phyloP scores from a whole-genome alignment of 2,888 invertebrate genomes.

The Sinhomidia bicolor region DNA sequence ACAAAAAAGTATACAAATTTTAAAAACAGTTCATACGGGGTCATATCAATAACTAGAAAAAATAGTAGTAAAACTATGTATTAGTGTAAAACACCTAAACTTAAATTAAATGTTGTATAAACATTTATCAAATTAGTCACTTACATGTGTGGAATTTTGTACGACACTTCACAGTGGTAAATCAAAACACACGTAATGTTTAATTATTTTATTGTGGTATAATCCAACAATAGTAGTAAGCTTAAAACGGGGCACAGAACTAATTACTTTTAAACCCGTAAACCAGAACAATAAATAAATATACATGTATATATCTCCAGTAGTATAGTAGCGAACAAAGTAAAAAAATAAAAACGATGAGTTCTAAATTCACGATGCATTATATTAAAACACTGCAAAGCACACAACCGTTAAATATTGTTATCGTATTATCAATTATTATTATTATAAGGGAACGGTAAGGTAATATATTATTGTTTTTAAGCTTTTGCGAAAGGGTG shows the following conservation, averaged over 20 bases:
- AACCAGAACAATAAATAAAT: constrained; percentile 18
- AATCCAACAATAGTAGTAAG: background rate
- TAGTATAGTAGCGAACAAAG: constrained; percentile 29
- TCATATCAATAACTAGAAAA: background rate
- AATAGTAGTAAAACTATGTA: background rate
- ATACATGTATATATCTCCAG: too few species aligned
- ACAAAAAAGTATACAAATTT: background rate
- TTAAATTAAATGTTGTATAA: background rate
- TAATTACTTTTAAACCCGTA: background rate
- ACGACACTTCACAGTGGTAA: background rate
- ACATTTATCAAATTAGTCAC: background rate
- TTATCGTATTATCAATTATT: background rate
- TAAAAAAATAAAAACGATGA: constrained; percentile 45
- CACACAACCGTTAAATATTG: constrained; percentile 59
- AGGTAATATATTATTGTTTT: constrained; percentile 24
- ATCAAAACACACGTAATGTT: constrained; percentile 28
- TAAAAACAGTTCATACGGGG: background rate
- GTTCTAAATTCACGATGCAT: background rate
- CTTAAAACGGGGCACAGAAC: background rate
- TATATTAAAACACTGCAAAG: constrained; percentile 32
- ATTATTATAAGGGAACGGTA: constrained; percentile 32
- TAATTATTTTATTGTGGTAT: too few species aligned
- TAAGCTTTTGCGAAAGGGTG: constrained; percentile 77
- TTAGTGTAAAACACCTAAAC: too few species aligned
- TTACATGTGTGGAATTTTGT: background rate